Conservation (phyloP, 2,888 invertebrate genomes). For the Torymus auratus region DNA sequence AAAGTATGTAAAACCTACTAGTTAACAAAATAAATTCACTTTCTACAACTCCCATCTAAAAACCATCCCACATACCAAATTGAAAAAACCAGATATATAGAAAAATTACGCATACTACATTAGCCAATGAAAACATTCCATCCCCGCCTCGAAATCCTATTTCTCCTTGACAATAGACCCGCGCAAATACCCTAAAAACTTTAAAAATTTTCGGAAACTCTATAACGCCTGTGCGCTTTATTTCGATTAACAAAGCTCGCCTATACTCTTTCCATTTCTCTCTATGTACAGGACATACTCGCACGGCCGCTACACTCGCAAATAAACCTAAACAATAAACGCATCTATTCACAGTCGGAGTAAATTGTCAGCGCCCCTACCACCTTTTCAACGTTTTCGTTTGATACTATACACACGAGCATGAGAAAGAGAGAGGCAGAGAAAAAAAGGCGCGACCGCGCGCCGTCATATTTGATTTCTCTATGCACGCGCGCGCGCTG, state of each 20-base stretch:
- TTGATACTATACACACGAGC: neutral
- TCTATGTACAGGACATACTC: no score
- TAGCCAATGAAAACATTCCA: neutral
- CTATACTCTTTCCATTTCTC: no score
- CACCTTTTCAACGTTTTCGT: constrained; percentile 18
- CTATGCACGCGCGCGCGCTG: neutral
- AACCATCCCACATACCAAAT: no score
- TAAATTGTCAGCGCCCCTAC: constrained; percentile 18
- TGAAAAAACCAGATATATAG: no score
- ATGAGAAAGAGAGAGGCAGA: no score
- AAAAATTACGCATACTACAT: no score
- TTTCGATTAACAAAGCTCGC: constrained; percentile 44
- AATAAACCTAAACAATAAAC: constrained; percentile 44
- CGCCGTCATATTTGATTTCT: constrained; percentile 23
- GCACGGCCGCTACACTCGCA: neutral
- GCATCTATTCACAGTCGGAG: constrained; percentile 15
- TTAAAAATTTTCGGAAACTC: neutral
- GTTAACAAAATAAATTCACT: no score
- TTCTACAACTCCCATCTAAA: no score
- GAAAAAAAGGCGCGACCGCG: no score
- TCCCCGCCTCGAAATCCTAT: neutral
- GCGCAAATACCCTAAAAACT: neutral
- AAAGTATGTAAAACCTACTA: no score
- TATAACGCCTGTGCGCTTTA: constrained; percentile 14
- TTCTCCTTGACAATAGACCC: no score